Evolutionary conservation across 2,797 vertebrate genomes (phyloP), one percentile per base, ranked within the genome.

Genomic region (Pipistrellus nathusii): DNA sequence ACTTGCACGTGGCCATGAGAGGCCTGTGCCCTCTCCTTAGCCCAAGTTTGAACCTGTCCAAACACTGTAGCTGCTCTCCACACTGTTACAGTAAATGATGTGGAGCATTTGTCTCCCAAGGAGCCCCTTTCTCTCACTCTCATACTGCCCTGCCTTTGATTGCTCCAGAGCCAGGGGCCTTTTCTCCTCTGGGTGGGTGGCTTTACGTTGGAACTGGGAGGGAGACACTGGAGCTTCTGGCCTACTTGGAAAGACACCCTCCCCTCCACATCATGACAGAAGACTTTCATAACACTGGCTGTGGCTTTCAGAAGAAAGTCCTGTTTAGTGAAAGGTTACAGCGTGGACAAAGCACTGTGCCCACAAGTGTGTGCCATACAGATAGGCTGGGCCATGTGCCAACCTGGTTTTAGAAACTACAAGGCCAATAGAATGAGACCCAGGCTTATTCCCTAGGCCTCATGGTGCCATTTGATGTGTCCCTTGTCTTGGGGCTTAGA

Each of bases 391-490:
- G 2, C 8, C 44, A 35, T 20, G 0, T 1, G 27, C 4, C 8
- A 13, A n/a, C 38, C 66, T 30, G 69, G 57, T 73, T n/a, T 17
- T 77, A 51, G 93, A 87, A 84, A 85, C 57, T 44, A n/a, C 35
- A 35, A 80, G 35, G 55, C 48, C 46, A 27, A 72, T 66, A 14
- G 11, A n/a, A 1, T 53, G 6, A 84, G 18, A 5, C 32, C n/a
- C 8, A 30, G 72, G 8, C 30, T 75, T 30, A 0, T 17, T 44
- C 46, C 11, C 32, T 78, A 17, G 62, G 15, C 44, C n/a, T 72
- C 6, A 2, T 1, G 14, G 25, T 32, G 23, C 64, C 41, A 18
- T 72, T 88, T 30, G 35, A 8, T 17, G 13, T 66, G 72, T 53
- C 30, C 13, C 53, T 84, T 32, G 48, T 85, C 71, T 64, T 18